Base-by-base conservation (phyloP, 2,113 vertebrate species). In the Uria lomvia region DNA sequence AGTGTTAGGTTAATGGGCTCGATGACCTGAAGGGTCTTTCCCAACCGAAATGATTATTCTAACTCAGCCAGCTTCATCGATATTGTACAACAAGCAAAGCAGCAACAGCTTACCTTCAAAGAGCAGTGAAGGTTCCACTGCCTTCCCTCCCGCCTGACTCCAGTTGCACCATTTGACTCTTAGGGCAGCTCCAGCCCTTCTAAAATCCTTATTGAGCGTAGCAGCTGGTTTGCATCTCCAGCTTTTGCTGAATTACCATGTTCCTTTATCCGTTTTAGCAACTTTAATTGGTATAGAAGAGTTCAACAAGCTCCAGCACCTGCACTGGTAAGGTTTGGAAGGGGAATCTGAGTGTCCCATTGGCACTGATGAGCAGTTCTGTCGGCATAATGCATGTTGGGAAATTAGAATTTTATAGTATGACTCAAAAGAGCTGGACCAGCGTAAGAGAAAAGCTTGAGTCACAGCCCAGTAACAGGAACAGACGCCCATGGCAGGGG, bases 401-500 rank as follows among this genome's bases (percentile, higher is more conserved):
- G 27, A 82, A 58, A 58, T 62, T 15, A 55, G 14, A 36, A 58
- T 49, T 23, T 76, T 32, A 42, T 17, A 26, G 19, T 4, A 23
- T 6, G 55, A 59, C 70, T 47, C 34, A 18, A 40, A 90, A n/a
- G 47, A 67, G 38, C 50, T 3, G 38, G 50, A 63, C 21, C 53
- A 76, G 68, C 2, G 0, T 12, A 42, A 26, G 34, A 60, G 70
- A 62, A 65, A 38, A 72, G 63, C 42, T 4, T 2, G 11, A 24
- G 8, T 27, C 32, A 15, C 23, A 43, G 68, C n/a, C 24, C 34
- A 50, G 30, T 2, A 22, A 43, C 15, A 59, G 15, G 18, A 23
- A 2, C 27, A 30, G 71, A 5, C 6, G 11, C 11, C 62, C 19
- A 0, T 6, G 58, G 10, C 2, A 5, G 1, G 1, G 30, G 62